Percentiles rank a stretch among this genome's conserved stretches.
These are phyloP conservation scores for Ceyx cyanopectus DNA, from an alignment of 2,113 vertebrate species.

Conservation along the genomic window DNA sequence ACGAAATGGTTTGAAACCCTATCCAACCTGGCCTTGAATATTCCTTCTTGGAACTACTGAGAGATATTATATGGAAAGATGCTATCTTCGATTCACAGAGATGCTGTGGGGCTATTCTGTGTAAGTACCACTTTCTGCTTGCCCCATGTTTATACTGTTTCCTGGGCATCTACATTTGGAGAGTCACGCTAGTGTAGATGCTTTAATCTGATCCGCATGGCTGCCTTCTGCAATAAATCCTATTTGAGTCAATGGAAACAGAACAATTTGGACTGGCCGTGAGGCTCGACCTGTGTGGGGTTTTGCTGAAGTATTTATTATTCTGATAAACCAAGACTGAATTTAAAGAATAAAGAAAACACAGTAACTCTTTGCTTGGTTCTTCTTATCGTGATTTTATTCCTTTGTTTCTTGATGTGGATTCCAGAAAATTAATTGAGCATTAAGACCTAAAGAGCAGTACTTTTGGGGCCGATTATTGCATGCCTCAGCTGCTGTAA, in stretches of 20 bases:
- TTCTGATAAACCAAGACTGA: slow-evolving; percentile 46
- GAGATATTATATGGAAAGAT: background rate
- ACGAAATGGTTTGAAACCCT: background rate
- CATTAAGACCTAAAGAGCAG: slow-evolving; percentile 62
- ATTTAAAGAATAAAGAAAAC: slow-evolving; percentile 54
- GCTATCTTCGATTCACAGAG: background rate
- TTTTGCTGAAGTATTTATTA: slow-evolving; percentile 50
- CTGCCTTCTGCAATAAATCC: slow-evolving; percentile 30
- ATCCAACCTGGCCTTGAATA: background rate
- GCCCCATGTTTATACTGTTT: rapidly evolving
- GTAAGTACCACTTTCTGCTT: background rate
- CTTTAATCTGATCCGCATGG: background rate
- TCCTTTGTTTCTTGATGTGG: slow-evolving; percentile 64
- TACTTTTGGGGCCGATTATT: slow-evolving; percentile 61
- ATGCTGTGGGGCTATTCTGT: background rate
- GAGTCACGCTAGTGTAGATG: background rate
- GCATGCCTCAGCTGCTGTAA: slow-evolving; percentile 71
- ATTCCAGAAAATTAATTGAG: slow-evolving; percentile 76
- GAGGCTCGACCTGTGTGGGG: slow-evolving; percentile 1
- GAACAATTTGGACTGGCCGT: background rate
- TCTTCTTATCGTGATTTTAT: slow-evolving; percentile 70
- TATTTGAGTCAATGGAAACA: slow-evolving; percentile 3
- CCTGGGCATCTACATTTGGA: background rate
- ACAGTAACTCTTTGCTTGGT: slow-evolving; percentile 40
- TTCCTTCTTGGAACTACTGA: background rate